phyloP scores from a whole-genome alignment of 2,797 vertebrate genomes.

The Trichosurus vulpecula region DNA sequence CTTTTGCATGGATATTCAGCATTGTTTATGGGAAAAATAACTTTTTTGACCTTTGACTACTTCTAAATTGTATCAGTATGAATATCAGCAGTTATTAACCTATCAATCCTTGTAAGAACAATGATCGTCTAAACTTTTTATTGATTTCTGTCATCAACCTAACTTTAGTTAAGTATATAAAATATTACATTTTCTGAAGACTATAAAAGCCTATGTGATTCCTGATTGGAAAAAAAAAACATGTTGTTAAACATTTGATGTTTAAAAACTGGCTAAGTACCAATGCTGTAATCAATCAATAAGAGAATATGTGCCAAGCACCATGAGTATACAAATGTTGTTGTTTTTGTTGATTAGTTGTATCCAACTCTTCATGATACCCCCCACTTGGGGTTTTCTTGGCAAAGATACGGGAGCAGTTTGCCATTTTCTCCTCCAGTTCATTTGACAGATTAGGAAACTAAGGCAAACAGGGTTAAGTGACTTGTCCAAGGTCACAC shows the following conservation, averaged over 20 bases:
- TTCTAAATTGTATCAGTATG: constrained; percentile 34
- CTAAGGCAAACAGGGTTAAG: not conserved
- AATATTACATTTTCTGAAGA: not conserved
- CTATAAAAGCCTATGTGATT: not conserved
- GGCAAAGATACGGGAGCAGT: too few species aligned
- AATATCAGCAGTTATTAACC: not conserved
- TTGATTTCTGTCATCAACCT: constrained; percentile 27
- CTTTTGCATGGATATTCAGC: constrained; percentile 15
- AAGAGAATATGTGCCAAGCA: too few species aligned
- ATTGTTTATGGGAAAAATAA: constrained; percentile 30
- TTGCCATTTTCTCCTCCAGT: too few species aligned
- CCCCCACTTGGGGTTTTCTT: too few species aligned
- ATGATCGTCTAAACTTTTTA: constrained; percentile 1
- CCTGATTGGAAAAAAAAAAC: not conserved
- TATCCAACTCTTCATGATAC: too few species aligned
- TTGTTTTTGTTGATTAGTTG: too few species aligned
- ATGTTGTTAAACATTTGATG: not conserved
- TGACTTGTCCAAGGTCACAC: not conserved
- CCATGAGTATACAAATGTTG: too few species aligned
- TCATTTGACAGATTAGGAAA: too few species aligned
- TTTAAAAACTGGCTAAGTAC: not conserved
- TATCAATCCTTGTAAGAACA: constrained; percentile 6
- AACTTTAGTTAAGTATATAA: not conserved
- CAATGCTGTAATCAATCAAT: not conserved
- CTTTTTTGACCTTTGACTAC: constrained; percentile 40